A percentile compares a stretch with the other conserved stretches of the same genome.
Conservation (phyloP, 2,888 invertebrate species). For the Subacronicta megacephala region DNA sequence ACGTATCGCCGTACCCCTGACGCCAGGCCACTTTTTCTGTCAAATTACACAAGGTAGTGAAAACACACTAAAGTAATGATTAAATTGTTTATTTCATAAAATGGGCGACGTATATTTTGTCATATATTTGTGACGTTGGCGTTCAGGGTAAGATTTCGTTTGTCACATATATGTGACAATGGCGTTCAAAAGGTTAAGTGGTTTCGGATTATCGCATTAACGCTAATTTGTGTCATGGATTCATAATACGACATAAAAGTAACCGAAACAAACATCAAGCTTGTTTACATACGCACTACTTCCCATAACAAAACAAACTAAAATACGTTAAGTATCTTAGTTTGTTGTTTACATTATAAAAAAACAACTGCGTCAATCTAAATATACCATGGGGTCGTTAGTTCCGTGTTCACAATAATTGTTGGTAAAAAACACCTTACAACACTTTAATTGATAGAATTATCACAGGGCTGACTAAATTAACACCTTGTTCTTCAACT, state of each 20-base stretch:
- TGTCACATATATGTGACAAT: too few relatives aligned
- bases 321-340: too few relatives aligned
- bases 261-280: neutral
- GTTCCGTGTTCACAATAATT: slow-evolving; percentile 36
- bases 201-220: neutral
- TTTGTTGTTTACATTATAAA: slow-evolving; percentile 1
- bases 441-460: slow-evolving; percentile 16
- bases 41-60: too few relatives aligned
- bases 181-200: neutral
- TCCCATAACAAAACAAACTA: slow-evolving; percentile 13
- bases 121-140: too few relatives aligned
- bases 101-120: too few relatives aligned
- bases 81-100: too few relatives aligned
- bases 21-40: too few relatives aligned
- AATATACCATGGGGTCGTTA: slow-evolving; percentile 8
- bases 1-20: too few relatives aligned
- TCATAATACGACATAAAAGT: neutral
- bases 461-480: slow-evolving; percentile 27
- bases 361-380: slow-evolving; percentile 24
- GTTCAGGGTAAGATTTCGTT: too few relatives aligned
- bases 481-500: slow-evolving; percentile 16
- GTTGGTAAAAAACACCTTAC: slow-evolving; percentile 1
- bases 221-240: too few relatives aligned
- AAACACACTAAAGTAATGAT: too few relatives aligned
- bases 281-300: neutral